phyloP scores from a whole-genome alignment of 2,888 invertebrate genomes.

The Sesamia inferens region DNA sequence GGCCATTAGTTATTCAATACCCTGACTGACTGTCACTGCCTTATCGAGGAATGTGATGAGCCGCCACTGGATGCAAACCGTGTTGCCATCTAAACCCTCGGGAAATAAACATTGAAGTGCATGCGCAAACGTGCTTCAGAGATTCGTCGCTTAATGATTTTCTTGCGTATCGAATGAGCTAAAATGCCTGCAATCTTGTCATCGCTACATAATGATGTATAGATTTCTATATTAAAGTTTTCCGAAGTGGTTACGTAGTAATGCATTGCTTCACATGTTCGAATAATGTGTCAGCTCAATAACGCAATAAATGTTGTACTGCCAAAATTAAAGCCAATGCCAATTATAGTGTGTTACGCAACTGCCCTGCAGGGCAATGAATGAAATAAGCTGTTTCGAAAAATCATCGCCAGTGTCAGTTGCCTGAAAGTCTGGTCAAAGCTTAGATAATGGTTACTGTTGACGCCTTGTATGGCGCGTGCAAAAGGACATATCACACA shows the following conservation, averaged over 20 bases:
- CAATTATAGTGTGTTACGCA: background rate
- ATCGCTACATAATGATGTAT: no score
- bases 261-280: background rate
- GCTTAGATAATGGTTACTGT: background rate
- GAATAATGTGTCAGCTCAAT: background rate
- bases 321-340: background rate
- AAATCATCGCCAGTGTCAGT: background rate
- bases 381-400: background rate
- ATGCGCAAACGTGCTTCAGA: constrained; percentile 22
- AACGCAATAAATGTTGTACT: background rate
- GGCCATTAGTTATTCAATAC: constrained; percentile 9
- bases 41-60: constrained; percentile 6
- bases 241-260: background rate
- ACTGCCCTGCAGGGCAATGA: background rate
- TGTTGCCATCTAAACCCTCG: constrained; percentile 20
- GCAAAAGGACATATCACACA: no score
- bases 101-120: constrained; percentile 45
- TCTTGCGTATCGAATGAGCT: constrained; percentile 13
- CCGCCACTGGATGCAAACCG: background rate
- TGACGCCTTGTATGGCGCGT: no score
- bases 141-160: constrained; percentile 16
- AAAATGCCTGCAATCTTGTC: background rate
- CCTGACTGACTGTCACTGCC: background rate
- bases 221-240: background rate
- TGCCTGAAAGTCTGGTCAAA: background rate